These are phyloP conservation scores for Alauda arvensis DNA, from an alignment of 2,797 vertebrate genomes.

Conservation along the genomic window DNA sequence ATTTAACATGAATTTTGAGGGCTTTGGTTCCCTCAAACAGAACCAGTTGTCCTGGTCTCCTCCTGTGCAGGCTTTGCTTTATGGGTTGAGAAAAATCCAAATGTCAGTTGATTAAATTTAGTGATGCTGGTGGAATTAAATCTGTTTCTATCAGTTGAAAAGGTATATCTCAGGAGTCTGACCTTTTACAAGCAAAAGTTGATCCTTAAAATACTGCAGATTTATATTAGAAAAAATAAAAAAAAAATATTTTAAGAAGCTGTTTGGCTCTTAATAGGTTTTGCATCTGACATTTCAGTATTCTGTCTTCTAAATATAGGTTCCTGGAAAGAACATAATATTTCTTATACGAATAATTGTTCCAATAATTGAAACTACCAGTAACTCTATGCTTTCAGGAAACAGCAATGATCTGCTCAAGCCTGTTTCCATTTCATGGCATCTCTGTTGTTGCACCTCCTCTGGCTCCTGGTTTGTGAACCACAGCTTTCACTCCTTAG, in stretches of 20 bases:
- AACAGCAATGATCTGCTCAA: neutral
- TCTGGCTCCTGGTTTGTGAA: neutral
- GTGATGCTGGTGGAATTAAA: neutral
- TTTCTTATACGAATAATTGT: neutral
- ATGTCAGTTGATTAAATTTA: neutral
- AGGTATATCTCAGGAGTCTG: neutral
- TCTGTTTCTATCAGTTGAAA: neutral
- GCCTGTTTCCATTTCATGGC: neutral
- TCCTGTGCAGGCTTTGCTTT: neutral
- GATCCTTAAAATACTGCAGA: neutral
- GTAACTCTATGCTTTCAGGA: neutral
- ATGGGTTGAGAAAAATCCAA: neutral
- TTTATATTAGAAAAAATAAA: neutral
- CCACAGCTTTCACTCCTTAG: neutral
- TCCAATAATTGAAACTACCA: neutral
- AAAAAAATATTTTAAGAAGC: neutral
- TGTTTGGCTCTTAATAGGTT: neutral
- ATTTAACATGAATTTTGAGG: neutral
- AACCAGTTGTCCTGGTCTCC: neutral
- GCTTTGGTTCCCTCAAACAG: neutral
- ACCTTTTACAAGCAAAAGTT: neutral
- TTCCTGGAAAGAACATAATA: neutral
- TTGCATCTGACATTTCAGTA: neutral
- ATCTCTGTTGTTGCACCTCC: neutral
- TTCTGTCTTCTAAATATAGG: neutral